Percentiles rank a stretch among this genome's conserved stretches.
Evolutionary conservation across 1,140 invertebrate genomes (phyloP).

Genomic region (Papilio dardanus): DNA sequence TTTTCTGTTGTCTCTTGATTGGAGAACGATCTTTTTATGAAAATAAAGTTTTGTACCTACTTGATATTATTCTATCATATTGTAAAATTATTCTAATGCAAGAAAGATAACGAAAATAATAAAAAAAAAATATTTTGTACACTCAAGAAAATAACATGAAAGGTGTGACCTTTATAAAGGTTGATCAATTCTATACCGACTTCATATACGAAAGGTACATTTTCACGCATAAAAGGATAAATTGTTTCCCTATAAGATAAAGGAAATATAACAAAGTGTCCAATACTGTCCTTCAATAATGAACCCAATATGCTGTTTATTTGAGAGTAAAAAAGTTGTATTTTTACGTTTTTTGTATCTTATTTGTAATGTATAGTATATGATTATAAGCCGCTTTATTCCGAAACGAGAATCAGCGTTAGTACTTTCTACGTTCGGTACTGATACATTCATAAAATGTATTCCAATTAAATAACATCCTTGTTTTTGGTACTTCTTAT

Average conservation of each 20-base stretch:
- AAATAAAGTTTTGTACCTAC: background rate
- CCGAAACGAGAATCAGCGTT: too few relatives aligned
- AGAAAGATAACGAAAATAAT: too few relatives aligned
- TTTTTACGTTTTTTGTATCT: too few relatives aligned
- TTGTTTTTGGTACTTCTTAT: too few relatives aligned
- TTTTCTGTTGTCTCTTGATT: background rate
- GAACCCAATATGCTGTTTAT: background rate
- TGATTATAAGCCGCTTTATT: too few relatives aligned
- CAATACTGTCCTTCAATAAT: background rate
- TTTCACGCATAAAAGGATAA: background rate
- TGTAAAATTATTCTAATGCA: too few relatives aligned
- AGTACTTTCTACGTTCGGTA: too few relatives aligned
- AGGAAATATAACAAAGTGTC: background rate
- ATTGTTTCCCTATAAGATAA: conserved; percentile 3
- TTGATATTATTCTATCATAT: too few relatives aligned
- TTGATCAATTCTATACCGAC: background rate
- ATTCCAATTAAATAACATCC: too few relatives aligned
- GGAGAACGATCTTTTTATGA: background rate
- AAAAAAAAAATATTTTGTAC: too few relatives aligned
- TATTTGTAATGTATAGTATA: background rate
- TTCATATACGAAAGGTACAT: background rate
- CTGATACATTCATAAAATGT: too few relatives aligned
- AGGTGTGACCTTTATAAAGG: background rate
- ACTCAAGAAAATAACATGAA: background rate
- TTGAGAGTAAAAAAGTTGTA: too few relatives aligned